Evolutionary conservation across 1,140 invertebrate species (phyloP).

Genomic region (Mya arenaria): DNA sequence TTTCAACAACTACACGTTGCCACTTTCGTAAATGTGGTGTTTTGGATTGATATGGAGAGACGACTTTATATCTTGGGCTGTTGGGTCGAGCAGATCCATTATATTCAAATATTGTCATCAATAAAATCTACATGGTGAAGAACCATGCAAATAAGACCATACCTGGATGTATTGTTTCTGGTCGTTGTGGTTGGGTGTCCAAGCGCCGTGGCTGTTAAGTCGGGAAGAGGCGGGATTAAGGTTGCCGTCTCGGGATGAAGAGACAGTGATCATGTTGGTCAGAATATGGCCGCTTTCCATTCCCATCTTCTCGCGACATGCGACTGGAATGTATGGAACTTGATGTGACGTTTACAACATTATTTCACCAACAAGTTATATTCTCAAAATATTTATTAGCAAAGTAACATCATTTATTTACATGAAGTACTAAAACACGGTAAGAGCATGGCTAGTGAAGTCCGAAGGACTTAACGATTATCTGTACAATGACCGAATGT

Average conservation of each 20-base stretch:
- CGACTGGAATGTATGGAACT: slow-evolving; percentile 65
- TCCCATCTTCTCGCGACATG: slow-evolving; percentile 86
- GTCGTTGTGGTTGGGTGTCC: slow-evolving; percentile 71
- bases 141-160: neutral
- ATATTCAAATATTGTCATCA: neutral
- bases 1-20: too few relatives aligned
- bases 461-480: too few relatives aligned
- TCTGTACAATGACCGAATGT: too few relatives aligned
- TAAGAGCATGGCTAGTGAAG: too few relatives aligned
- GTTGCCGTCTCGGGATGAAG: slow-evolving; percentile 80
- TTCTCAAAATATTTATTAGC: too few relatives aligned
- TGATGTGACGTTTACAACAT: too few relatives aligned
- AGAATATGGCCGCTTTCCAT: slow-evolving; percentile 83
- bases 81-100: neutral
- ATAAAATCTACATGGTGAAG: neutral
- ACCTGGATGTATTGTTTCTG: slow-evolving; percentile 71
- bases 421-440: too few relatives aligned
- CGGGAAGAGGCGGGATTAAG: slow-evolving; percentile 71
- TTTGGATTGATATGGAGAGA: neutral
- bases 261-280: slow-evolving; percentile 84
- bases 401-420: too few relatives aligned
- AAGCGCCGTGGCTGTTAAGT: slow-evolving; percentile 70
- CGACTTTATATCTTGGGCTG: neutral
- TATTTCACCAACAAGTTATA: too few relatives aligned
- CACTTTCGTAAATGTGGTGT: too few relatives aligned